Evolutionary conservation across 2,797 vertebrate genomes (phyloP), one percentile per base, ranked within the genome.

Genomic region (Molossus alvarezi): DNA sequence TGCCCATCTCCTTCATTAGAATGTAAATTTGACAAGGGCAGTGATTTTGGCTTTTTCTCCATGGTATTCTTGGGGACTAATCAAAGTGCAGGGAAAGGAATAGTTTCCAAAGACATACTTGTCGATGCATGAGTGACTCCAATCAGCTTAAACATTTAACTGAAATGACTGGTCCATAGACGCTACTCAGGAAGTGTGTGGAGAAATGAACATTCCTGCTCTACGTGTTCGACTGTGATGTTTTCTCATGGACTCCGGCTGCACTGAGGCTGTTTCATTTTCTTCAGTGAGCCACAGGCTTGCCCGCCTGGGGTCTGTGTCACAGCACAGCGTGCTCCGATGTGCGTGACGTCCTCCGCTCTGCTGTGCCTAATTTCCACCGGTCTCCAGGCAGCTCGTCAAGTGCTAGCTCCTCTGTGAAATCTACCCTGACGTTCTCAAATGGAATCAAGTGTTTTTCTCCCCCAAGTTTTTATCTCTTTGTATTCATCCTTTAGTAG

Each of bases 81-180:
- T 55, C 8, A 9, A 21, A 45, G 10, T 58, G 11, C 23, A 85
- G 37, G 51, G n/a, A 92, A 82, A 9, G 9, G 9, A 71, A 53
- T 8, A 25, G n/a, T 21, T 83, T 76, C 58, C 69, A 60, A 69
- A 57, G 77, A 94, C 69, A 41, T 62, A 51, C 23, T 83, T 79
- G 62, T 21, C 65, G 37, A 71, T 53, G 20, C 3, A 65, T 17
- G 51, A 81, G 25, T 64, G 73, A 89, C 33, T 62, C 9, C 9
- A 69, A 29, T 72, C 5, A 75, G 33, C 82, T 92, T 27, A 65
- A 94, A 79, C 87, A 33, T 73, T 48, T 55, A 83, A 55, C 64
- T 51, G 86, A 90, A 89, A 60, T n/a, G 14, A 77, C 33, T 79
- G 41, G 18, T 15, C 37, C 48, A 0, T 67, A 76, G 60, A 33